phyloP scores from a whole-genome alignment of 2,797 vertebrate genomes.

The Propithecus perrieri region DNA sequence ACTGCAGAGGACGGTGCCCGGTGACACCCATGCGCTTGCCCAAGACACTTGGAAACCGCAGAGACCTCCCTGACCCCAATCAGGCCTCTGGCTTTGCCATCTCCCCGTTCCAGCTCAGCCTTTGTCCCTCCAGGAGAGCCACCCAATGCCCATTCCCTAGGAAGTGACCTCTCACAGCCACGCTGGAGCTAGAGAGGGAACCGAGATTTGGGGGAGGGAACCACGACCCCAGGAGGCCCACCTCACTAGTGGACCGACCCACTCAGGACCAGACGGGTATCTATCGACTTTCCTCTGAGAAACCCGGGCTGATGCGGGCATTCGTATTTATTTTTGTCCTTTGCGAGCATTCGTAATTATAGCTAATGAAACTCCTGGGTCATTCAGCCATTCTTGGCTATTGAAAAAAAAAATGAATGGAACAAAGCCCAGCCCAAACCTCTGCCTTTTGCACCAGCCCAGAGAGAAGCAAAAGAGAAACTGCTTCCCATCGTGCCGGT shows the following conservation, averaged over 20 bases:
- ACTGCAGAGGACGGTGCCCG: rapidly evolving
- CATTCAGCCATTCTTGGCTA: not conserved
- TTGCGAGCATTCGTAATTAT: not conserved
- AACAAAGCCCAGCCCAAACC: not conserved
- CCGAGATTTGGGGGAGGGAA: rapidly evolving
- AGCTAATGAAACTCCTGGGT: not conserved
- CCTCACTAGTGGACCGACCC: rapidly evolving
- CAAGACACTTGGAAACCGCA: not conserved
- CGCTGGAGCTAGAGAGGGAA: rapidly evolving
- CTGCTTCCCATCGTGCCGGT: rapidly evolving
- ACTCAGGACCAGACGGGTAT: not conserved
- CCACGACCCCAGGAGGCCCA: rapidly evolving
- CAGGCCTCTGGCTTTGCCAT: not conserved
- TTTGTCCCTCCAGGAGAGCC: not conserved
- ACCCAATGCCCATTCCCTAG: rapidly evolving
- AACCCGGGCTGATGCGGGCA: rapidly evolving
- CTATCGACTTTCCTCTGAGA: not conserved
- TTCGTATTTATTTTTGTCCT: not conserved
- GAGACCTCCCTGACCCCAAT: not conserved
- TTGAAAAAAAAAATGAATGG: not conserved
- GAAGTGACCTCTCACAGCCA: not conserved
- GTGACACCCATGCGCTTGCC: too few species aligned
- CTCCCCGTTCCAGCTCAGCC: not conserved
- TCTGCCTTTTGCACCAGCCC: not conserved
- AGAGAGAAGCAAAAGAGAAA: not conserved